Evolutionary conservation across 2,113 vertebrate genomes (phyloP).

Genomic region (Chloroceryle aenea): DNA sequence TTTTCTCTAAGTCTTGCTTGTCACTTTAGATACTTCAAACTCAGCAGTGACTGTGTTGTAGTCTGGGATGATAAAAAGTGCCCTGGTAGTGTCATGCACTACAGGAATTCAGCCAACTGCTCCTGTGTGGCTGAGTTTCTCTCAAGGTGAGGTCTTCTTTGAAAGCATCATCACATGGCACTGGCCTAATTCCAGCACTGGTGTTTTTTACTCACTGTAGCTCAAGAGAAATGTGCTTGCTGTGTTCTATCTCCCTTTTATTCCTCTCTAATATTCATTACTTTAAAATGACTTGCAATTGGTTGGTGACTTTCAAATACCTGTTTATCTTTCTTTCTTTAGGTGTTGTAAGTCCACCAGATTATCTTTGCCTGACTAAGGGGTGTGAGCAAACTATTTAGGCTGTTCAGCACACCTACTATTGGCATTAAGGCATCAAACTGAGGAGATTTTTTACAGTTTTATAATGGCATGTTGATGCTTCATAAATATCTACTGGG

Average conservation of each 20-base stretch:
- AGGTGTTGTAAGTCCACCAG: background rate
- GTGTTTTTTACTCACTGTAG: background rate
- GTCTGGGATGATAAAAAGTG: background rate
- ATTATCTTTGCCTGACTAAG: background rate
- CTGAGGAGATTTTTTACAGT: background rate
- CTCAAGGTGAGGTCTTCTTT: background rate
- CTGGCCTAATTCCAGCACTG: background rate
- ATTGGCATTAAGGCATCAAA: background rate
- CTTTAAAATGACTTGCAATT: background rate
- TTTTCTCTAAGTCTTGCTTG: background rate
- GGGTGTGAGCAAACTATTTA: background rate
- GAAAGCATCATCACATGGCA: background rate
- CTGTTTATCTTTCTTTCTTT: constrained; percentile 16
- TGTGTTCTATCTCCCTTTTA: background rate
- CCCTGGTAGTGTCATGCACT: background rate
- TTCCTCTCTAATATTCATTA: background rate
- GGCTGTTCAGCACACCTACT: background rate
- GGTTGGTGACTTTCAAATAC: background rate
- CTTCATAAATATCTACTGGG: background rate
- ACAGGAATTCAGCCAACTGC: background rate
- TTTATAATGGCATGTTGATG: background rate
- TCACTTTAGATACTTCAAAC: background rate
- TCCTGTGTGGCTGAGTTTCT: background rate
- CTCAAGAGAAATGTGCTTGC: background rate
- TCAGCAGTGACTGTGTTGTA: background rate